phyloP scores from a whole-genome alignment of 2,113 vertebrate species.

The Chloropsis cyanopogon region DNA sequence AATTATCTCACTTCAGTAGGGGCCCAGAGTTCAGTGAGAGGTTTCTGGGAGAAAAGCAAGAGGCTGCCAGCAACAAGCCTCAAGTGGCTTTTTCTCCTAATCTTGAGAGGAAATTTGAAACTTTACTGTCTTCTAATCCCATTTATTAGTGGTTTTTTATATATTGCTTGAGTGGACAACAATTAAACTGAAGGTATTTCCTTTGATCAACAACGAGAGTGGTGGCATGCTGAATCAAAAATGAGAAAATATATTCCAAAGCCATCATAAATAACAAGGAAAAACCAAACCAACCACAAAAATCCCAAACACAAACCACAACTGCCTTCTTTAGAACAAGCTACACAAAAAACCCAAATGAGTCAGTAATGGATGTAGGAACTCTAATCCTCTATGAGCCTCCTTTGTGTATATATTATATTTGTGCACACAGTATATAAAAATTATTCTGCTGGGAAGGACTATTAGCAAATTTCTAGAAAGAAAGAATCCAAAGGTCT shows the following conservation, averaged over 20 bases:
- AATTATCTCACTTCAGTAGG: neutral
- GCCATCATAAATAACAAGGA: neutral
- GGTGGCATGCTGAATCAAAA: neutral
- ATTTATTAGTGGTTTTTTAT: neutral
- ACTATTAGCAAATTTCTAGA: neutral
- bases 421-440: accelerated
- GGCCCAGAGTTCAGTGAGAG: neutral
- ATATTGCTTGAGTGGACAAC: neutral
- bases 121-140: neutral
- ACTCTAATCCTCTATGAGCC: neutral
- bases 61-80: neutral
- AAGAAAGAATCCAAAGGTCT: neutral
- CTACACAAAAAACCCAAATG: neutral
- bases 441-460: neutral
- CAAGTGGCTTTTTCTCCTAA: neutral
- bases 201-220: neutral
- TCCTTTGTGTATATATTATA: neutral
- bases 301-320: neutral
- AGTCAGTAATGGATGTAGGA: neutral
- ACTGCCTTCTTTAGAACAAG: neutral
- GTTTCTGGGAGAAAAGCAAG: neutral
- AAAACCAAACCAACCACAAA: neutral
- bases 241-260: neutral
- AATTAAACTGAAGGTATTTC: neutral
- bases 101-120: neutral